A percentile compares a stretch with the other conserved stretches of the same genome.
Conservation (phyloP, 1,140 invertebrate species). For the Sinonovacula constricta region DNA sequence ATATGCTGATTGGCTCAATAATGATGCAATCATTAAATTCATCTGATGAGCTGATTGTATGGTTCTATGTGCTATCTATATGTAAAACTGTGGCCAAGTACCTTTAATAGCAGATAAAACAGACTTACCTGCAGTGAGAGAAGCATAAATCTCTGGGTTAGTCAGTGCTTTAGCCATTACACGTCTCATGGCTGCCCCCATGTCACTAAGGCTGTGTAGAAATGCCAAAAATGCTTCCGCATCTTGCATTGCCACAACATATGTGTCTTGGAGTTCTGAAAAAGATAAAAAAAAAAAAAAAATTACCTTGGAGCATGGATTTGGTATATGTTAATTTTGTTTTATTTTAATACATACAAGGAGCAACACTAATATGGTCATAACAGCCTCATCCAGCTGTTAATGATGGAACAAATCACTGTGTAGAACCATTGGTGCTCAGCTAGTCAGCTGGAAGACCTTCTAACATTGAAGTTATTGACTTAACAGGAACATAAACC, state of each 20-base stretch:
- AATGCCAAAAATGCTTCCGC: conserved; percentile 90
- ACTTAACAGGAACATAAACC: too few relatives aligned
- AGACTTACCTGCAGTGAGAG: conserved; percentile 60
- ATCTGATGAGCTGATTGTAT: too few relatives aligned
- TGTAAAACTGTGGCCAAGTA: too few relatives aligned
- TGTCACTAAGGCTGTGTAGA: conserved; percentile 94
- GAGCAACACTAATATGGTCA: too few relatives aligned
- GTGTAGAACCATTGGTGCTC: too few relatives aligned
- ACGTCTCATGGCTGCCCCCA: conserved; percentile 95
- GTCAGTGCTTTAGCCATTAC: conserved; percentile 94
- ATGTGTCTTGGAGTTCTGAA: conserved; percentile 62
- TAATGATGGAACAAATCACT: too few relatives aligned
- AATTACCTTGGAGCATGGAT: background rate
- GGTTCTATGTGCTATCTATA: too few relatives aligned
- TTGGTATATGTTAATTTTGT: background rate
- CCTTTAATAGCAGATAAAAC: background rate
- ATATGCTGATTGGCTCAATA: too few relatives aligned
- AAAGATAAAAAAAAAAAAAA: conserved; percentile 13
- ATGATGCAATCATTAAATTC: too few relatives aligned
- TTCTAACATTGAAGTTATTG: too few relatives aligned
- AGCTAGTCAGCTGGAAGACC: too few relatives aligned
- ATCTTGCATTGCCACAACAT: conserved; percentile 83
- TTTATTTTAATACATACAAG: background rate
- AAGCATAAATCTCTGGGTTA: conserved; percentile 82
- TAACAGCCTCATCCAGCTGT: too few relatives aligned